Base-by-base conservation (phyloP, 2,113 vertebrate species). In the Myocastor coypus region DNA sequence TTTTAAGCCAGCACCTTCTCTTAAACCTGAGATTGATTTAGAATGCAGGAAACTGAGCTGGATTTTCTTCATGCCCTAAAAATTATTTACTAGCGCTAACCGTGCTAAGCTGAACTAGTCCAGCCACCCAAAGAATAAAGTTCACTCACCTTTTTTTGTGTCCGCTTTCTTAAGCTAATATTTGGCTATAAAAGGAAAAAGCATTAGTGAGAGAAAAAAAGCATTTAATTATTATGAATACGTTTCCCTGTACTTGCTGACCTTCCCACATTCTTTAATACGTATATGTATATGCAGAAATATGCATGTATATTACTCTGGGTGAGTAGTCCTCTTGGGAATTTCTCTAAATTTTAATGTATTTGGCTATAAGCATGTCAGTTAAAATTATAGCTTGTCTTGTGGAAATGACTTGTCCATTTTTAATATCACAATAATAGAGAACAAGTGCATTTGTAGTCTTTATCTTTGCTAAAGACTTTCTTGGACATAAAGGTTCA, bases 11-110 rank as follows among this genome's bases (percentile, higher is more conserved):
- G 97, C 96, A 98, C 98, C 98, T 98, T 98, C 98, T 98, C 98
- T 98, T 98, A 98, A 98, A 98, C 98, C 98, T 98, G 98, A 98
- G 98, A 98, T 97, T 98, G 98, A 98, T 98, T 98, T 98, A 98
- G 97, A 98, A 97, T 90, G 97, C 89, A 94, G 96, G 88, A 92
- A 98, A 92, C n/a, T 0, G 89, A 93, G 96, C 94, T 89, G 66
- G 92, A 87, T 98, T 97, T 98, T 97, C 96, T 88, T 64, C 3
- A 9, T 57, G 20, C 89, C 77, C 92, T 52, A 61, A 94, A 95
- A 97, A 96, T 84, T 34, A 68, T 92, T 96, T 96, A 95, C 96
- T 94, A 68, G 87, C 19, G 94, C 71, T 86, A 97, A 89, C 34
- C 0, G 0, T 90, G 50, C 40, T 10, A 82, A 88, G n/a, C 12